Evolutionary conservation across 2,113 vertebrate species (phyloP).

Genomic region (Gopherus flavomarginatus): DNA sequence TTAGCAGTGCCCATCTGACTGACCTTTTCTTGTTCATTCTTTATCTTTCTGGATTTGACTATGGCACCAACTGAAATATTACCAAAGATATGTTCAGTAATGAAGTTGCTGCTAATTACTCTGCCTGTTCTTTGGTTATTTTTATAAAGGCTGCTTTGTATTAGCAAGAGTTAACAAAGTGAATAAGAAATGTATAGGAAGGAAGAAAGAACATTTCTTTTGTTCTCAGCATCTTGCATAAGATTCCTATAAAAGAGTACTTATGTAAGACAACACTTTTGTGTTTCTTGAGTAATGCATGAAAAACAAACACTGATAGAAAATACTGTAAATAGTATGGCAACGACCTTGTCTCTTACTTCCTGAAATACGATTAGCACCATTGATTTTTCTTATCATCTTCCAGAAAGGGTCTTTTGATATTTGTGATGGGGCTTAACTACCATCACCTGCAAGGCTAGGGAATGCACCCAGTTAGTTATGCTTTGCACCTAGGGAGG

Average conservation of each 20-base stretch:
- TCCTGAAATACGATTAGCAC: background rate
- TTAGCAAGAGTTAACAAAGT: background rate
- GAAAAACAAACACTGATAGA: background rate
- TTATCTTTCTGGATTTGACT: background rate
- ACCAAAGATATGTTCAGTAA: background rate
- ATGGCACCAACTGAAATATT: background rate
- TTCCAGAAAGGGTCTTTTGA: background rate
- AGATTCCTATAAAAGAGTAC: background rate
- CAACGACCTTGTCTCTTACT: background rate
- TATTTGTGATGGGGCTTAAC: background rate
- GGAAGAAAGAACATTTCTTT: background rate
- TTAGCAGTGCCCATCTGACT: background rate
- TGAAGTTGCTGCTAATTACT: background rate
- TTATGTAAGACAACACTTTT: background rate
- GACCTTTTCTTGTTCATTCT: background rate
- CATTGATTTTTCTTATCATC: background rate
- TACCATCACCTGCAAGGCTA: background rate
- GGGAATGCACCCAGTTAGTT: background rate
- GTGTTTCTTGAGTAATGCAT: background rate
- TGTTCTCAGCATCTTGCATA: background rate
- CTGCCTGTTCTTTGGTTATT: background rate
- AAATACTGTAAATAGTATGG: background rate
- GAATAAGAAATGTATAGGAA: background rate
- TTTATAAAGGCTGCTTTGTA: background rate
- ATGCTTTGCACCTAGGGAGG: background rate